Base-by-base conservation (phyloP, 2,113 vertebrate genomes). In the Gorsachius goisagi region DNA sequence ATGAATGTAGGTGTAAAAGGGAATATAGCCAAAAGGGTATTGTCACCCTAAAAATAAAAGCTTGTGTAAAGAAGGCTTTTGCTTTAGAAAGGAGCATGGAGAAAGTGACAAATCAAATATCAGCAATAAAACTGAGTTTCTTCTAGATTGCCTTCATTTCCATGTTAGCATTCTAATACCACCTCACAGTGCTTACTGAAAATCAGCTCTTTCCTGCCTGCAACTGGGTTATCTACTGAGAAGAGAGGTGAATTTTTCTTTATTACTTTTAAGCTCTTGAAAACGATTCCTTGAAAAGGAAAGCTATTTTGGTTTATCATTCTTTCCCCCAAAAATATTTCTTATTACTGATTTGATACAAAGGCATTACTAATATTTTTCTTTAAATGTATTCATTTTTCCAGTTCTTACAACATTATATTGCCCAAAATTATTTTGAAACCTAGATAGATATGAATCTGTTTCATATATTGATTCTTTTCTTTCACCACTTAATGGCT, bases 101-200 rank as follows among this genome's bases (percentile, higher is more conserved):
- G 53, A 35, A 94, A 86, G 63, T 88, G 90, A 77, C 68, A 95
- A 91, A 85, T 88, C 67, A 89, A 91, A 27, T 76, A 86, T 59
- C 71, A 66, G 77, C 39, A 76, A 50, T 58, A 68, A 85, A 81
- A 49, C 33, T 5, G 8, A 74, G 15, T 63, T 87, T 85, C 39
- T 85, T 88, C 12, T 59, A 76, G 53, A 62, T 66, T 66, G 41
- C 41, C 11, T 93, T 23, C 3, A 2, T 88, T 90, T 91, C 41
- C 21, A 1, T 67, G 76, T 79, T 84, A 73, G 30, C 45, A 76
- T 93, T 89, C 44, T 53, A 76, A 73, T 63, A 41, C 33, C 28
- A 55, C 19, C 15, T 85, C 49, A 85, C 63, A 80, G 20, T 39
- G 14, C 59, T 90, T 76, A 45, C n/a, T 50, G 39, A 69, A 94